phyloP scores from a whole-genome alignment of 2,797 vertebrate genomes.

The Gallirallus australis region DNA sequence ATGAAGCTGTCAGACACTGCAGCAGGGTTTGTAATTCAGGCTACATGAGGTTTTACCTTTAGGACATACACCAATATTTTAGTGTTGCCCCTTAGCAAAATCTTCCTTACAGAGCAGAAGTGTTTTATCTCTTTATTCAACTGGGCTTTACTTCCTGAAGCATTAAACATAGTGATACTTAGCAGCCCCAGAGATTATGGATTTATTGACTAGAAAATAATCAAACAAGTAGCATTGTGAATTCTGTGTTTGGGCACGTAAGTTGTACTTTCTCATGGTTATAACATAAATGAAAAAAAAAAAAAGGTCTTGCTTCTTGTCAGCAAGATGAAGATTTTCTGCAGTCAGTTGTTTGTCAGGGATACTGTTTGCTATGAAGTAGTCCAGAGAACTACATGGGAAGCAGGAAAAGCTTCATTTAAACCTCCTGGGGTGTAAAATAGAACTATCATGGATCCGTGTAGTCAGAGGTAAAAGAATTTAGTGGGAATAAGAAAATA shows the following conservation, averaged over 20 bases:
- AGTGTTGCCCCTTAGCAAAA: slow-evolving; percentile 3
- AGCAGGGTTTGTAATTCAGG: background rate
- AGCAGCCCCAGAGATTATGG: background rate
- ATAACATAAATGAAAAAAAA: background rate
- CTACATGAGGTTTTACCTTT: background rate
- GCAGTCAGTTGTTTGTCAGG: background rate
- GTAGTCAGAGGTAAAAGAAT: background rate
- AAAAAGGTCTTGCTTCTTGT: background rate
- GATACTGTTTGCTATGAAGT: background rate
- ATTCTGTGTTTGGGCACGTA: background rate
- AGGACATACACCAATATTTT: background rate
- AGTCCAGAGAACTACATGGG: background rate
- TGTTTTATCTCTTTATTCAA: slow-evolving; percentile 23
- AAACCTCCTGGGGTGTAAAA: background rate
- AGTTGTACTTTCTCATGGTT: background rate
- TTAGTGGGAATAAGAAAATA: background rate
- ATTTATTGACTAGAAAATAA: slow-evolving; percentile 39
- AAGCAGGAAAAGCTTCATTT: background rate
- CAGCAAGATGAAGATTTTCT: background rate
- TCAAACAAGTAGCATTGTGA: background rate
- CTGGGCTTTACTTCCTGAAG: background rate
- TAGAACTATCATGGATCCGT: background rate
- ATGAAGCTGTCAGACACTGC: background rate
- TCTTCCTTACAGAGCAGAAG: background rate
- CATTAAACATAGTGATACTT: background rate